Evolutionary conservation across 2,797 vertebrate species (phyloP).

Genomic region (Serranus cabrilla): DNA sequence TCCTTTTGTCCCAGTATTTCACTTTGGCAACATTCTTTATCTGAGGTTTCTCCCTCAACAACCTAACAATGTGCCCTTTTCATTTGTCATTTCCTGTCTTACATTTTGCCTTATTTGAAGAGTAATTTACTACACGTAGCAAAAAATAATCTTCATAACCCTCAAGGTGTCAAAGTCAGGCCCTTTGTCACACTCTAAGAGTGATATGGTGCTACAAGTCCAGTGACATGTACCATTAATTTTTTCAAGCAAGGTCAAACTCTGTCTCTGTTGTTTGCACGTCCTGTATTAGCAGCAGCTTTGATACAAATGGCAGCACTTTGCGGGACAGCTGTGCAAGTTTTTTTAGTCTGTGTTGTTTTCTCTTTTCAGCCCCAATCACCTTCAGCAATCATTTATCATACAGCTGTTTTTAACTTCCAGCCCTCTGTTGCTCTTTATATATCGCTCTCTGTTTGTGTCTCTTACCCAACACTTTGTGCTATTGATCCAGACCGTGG

Average conservation of each 20-base stretch:
- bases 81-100: slow-evolving; percentile 38
- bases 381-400: slow-evolving; percentile 53
- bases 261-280: slow-evolving; percentile 53
- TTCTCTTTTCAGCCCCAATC: slow-evolving; percentile 42
- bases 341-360: slow-evolving; percentile 5
- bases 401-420: slow-evolving; percentile 52
- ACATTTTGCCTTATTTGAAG: slow-evolving; percentile 33
- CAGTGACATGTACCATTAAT: slow-evolving; percentile 62
- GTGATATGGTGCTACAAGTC: slow-evolving; percentile 46
- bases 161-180: slow-evolving; percentile 44
- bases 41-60: slow-evolving; percentile 16
- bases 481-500: slow-evolving; percentile 75
- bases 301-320: slow-evolving; percentile 45
- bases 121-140: slow-evolving; percentile 44
- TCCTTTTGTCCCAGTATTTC: slow-evolving; percentile 46
- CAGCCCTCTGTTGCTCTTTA: slow-evolving; percentile 50
- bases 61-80: slow-evolving; percentile 35
- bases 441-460: slow-evolving; percentile 49
- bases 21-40: slow-evolving; percentile 42
- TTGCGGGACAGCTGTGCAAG: slow-evolving; percentile 32
- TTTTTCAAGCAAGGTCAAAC: slow-evolving; percentile 72
- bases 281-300: slow-evolving; percentile 52
- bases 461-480: slow-evolving; percentile 65
- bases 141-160: slow-evolving; percentile 59
- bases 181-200: slow-evolving; percentile 46